phyloP scores from a whole-genome alignment of 1,140 invertebrate species.

The Cherax quadricarinatus region DNA sequence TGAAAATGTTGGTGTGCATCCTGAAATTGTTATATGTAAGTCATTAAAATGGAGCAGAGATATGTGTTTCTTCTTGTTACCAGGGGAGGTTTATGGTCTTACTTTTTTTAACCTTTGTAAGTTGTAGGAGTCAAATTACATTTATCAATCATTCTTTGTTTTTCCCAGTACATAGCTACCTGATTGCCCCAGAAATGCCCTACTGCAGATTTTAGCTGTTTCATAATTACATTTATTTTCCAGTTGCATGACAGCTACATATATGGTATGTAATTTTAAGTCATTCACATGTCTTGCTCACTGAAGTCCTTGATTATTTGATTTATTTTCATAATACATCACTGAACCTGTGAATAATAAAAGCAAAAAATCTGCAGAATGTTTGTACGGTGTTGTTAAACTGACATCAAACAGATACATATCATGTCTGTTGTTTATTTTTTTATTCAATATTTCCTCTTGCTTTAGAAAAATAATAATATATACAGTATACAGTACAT shows the following conservation, averaged over 20 bases:
- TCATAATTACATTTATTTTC: not conserved
- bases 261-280: constrained; percentile 7
- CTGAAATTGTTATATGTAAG: not conserved
- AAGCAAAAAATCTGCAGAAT: not conserved
- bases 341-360: not conserved
- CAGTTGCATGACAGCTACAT: not conserved
- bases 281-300: not conserved
- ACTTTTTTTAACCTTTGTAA: not conserved
- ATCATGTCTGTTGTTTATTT: not conserved
- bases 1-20: not conserved
- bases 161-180: constrained; percentile 39
- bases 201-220: constrained; percentile 24
- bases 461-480: too few relatives aligned
- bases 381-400: not conserved
- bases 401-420: not conserved
- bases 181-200: constrained; percentile 15
- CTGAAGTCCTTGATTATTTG: not conserved
- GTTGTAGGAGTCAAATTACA: not conserved
- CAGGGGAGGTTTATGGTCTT: not conserved
- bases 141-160: constrained; percentile 1
- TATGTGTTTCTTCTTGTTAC: not conserved
- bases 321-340: not conserved
- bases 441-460: too few relatives aligned
- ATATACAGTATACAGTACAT: too few relatives aligned
- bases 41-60: not conserved